These are phyloP conservation scores for Leucozona laternaria DNA, from an alignment of 2,888 invertebrate species.

Conservation along the genomic window DNA sequence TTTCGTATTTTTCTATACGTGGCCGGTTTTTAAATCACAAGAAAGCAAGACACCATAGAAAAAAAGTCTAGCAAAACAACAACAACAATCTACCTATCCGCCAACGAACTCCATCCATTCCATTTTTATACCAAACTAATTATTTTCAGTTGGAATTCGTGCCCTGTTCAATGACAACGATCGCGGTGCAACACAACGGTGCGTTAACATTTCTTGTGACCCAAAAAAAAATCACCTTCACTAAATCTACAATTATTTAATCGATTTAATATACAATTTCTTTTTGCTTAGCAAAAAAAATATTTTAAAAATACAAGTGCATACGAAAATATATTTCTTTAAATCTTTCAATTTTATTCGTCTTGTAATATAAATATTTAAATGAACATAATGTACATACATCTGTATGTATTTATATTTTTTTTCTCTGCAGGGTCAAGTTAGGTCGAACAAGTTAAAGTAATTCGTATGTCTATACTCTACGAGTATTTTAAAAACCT, in stretches of 20 bases:
- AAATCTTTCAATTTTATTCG: no score
- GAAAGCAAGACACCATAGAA: conserved; percentile 36
- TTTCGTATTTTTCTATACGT: conserved; percentile 39
- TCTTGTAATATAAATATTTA: neutral
- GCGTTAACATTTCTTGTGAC: conserved; percentile 12
- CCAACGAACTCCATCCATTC: conserved; percentile 39
- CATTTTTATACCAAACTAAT: conserved; percentile 30
- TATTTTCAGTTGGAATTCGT: conserved; percentile 54
- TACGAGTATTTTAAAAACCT: neutral
- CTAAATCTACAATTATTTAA: neutral
- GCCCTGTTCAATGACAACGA: conserved; percentile 44
- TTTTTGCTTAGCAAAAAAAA: neutral
- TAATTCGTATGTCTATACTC: neutral
- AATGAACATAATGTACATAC: neutral
- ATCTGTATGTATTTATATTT: neutral
- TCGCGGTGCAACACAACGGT: conserved; percentile 22
- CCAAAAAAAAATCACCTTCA: neutral
- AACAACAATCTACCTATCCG: conserved; percentile 49
- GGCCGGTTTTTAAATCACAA: conserved; percentile 49
- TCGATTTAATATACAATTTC: neutral
- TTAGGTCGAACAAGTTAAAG: conserved; percentile 30
- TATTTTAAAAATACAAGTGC: neutral
- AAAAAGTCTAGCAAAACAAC: conserved; percentile 32
- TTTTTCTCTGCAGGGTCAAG: conserved; percentile 20
- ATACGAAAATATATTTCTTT: neutral